A percentile compares a stretch with the other conserved stretches of the same genome.
phyloP scores from a whole-genome alignment of 2,797 vertebrate genomes.

The Hirundo rustica region DNA sequence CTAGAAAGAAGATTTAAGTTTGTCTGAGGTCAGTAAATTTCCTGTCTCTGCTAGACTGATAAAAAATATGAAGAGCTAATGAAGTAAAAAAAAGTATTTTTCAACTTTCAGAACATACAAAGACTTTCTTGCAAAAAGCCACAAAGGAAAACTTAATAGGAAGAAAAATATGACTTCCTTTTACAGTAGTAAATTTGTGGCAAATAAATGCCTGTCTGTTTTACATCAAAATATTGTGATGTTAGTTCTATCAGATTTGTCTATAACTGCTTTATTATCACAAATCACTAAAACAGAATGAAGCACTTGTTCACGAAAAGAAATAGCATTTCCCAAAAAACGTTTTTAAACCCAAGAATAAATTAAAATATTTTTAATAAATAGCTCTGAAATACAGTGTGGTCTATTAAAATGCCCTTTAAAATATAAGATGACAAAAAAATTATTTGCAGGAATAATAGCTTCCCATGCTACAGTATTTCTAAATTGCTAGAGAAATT shows the following conservation, averaged over 20 bases:
- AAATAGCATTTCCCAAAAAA: neutral
- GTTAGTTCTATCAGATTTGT: neutral
- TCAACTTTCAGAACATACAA: neutral
- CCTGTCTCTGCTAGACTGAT: neutral
- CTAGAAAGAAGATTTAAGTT: neutral
- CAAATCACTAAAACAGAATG: slow-evolving; percentile 1
- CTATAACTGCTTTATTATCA: neutral
- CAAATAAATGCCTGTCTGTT: neutral
- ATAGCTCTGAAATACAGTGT: neutral
- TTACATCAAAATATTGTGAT: neutral
- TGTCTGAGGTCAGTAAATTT: neutral
- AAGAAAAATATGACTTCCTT: neutral
- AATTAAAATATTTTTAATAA: neutral
- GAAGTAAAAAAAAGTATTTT: neutral
- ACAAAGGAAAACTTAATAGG: neutral
- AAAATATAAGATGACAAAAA: neutral
- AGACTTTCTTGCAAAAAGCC: neutral
- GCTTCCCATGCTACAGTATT: slow-evolving; percentile 6
- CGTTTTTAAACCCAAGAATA: neutral
- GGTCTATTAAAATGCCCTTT: neutral
- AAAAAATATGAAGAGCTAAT: neutral
- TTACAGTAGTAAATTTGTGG: neutral
- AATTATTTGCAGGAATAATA: neutral
- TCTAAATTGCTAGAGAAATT: neutral
- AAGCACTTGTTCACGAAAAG: slow-evolving; percentile 2